Percentiles rank a stretch among this genome's conserved stretches.
phyloP scores from a whole-genome alignment of 2,113 vertebrate species.

The Callaeas wilsoni region DNA sequence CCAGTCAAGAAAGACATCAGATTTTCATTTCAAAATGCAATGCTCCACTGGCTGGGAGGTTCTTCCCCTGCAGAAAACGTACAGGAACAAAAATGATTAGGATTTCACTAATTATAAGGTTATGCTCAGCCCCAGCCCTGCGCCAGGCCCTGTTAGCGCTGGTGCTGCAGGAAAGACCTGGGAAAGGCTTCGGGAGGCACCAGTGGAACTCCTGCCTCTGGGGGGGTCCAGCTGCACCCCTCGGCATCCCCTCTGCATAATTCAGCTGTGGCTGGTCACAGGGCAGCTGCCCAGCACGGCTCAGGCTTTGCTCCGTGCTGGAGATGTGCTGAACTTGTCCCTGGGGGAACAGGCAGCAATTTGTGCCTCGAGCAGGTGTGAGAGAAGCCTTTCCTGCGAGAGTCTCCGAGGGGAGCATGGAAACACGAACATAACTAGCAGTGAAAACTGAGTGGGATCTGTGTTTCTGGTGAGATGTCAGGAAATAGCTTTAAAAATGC shows the following conservation, averaged over 20 bases:
- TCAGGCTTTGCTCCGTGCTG: background rate
- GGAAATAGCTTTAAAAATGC: constrained; percentile 45
- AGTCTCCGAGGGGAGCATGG: constrained; percentile 33
- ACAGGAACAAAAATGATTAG: background rate
- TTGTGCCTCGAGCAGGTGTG: constrained; percentile 24
- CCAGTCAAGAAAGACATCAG: background rate
- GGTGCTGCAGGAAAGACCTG: background rate
- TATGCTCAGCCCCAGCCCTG: background rate
- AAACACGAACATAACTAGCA: constrained; percentile 42
- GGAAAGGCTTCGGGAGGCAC: background rate
- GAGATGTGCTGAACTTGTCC: background rate
- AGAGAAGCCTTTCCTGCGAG: constrained; percentile 48
- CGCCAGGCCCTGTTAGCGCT: background rate
- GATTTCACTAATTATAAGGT: background rate
- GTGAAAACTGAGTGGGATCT: constrained; percentile 58
- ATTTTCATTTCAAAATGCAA: constrained; percentile 19
- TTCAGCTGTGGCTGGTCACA: background rate
- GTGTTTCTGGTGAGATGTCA: constrained; percentile 57
- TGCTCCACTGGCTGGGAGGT: background rate
- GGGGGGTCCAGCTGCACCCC: background rate
- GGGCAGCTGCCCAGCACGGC: background rate
- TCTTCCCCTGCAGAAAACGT: background rate
- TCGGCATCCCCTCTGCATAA: background rate
- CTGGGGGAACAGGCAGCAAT: background rate
- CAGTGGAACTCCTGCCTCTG: background rate